Percentiles rank a stretch among this genome's conserved stretches.
Conservation (phyloP, 2,888 invertebrate genomes). For the Tenthredo amoena region DNA sequence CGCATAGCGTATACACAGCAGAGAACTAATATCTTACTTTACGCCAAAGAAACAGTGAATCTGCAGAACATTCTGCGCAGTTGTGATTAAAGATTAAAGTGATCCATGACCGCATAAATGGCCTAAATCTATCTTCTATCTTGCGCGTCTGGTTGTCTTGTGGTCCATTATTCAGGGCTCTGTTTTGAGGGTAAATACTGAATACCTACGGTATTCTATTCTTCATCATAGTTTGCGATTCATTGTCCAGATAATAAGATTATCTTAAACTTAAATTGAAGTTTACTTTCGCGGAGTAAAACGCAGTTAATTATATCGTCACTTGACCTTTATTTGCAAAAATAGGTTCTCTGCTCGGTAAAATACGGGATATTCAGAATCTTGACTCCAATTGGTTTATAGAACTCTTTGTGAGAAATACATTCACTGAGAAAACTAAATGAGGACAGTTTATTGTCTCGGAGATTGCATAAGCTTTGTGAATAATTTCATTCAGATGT, state of each 20-base stretch:
- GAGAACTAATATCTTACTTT: background rate
- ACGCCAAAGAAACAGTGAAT: background rate
- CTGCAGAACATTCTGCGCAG: background rate
- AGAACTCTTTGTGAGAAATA: background rate
- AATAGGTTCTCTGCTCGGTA: background rate
- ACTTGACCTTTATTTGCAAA: background rate
- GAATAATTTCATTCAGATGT: slow-evolving; percentile 1
- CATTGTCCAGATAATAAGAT: background rate
- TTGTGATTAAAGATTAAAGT: slow-evolving; percentile 22
- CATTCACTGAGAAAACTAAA: background rate
- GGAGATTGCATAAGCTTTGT: background rate
- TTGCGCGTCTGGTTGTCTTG: background rate
- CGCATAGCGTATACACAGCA: background rate
- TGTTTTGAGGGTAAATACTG: background rate
- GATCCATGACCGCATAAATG: background rate
- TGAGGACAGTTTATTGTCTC: background rate
- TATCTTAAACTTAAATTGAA: background rate
- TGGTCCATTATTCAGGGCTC: background rate
- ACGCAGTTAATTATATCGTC: background rate
- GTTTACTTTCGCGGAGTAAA: background rate
- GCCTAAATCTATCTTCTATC: slow-evolving; percentile 10
- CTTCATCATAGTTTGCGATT: background rate
- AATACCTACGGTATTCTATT: background rate
- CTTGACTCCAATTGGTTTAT: background rate
- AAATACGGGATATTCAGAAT: background rate